phyloP scores from a whole-genome alignment of 2,797 vertebrate species.

The Urocyon cinereoargenteus region DNA sequence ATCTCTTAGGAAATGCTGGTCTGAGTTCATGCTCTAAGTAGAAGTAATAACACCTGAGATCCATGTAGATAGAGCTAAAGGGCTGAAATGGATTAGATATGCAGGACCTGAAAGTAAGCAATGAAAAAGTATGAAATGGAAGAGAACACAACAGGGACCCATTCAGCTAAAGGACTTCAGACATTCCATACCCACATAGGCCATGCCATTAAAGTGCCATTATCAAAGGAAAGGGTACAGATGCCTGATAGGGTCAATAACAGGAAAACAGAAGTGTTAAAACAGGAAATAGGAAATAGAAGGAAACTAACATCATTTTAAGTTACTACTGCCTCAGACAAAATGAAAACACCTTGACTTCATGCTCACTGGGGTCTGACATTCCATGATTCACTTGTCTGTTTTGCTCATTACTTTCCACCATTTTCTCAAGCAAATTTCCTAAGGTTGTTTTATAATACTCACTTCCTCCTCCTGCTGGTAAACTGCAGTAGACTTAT shows the following conservation, averaged over 20 bases:
- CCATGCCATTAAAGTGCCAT: neutral
- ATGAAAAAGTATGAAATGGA: neutral
- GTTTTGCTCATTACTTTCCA: neutral
- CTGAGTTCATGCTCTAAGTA: neutral
- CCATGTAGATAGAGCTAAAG: neutral
- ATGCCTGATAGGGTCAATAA: neutral
- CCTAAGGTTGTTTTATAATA: neutral
- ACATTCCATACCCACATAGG: neutral
- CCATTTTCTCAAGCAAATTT: constrained; percentile 61
- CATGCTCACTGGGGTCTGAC: neutral
- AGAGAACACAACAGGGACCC: neutral
- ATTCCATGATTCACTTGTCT: neutral
- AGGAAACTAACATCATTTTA: neutral
- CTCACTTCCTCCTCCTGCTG: constrained; percentile 62
- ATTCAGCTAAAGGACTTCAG: neutral
- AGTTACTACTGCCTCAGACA: constrained; percentile 44
- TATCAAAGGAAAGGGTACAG: neutral
- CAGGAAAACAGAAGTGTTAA: neutral
- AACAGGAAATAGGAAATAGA: neutral
- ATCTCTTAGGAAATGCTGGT: neutral
- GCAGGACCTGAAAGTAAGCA: neutral
- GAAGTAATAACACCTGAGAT: neutral
- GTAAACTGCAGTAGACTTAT: neutral
- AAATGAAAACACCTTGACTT: constrained; percentile 4
- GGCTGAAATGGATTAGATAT: neutral